Base-by-base conservation (phyloP, 1,140 invertebrate genomes). In the Drosophila ananassae region DNA sequence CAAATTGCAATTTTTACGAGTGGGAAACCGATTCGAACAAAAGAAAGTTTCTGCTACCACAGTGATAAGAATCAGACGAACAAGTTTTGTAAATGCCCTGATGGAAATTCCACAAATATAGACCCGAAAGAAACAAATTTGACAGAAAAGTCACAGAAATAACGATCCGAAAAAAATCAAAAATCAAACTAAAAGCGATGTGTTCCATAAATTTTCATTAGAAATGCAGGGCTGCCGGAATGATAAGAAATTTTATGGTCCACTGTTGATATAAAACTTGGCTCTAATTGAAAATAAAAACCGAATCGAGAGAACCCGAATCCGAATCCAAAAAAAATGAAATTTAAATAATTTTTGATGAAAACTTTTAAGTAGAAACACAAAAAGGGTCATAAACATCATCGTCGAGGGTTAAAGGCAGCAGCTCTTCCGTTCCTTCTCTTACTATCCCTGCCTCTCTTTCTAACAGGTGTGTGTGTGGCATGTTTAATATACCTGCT, bases 261-360 rank as follows among this genome's bases (percentile, higher is more conserved):
- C 44, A 8, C 55, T n/a, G 17, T 21, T 60, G 53, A 48, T 76
- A 76, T 79, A 69, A 69, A 68, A 59, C 34, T 24, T 53, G 54
- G 54, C 57, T 69, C 32, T 69, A 69, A 69, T 69, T 69, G 67
- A 53, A 72, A 59, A 72, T 72, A 59, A 79, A 79, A 79, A 75
- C 48, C 52, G 32, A 77, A 57, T 25, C 41, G 4, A 37, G 10
- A 37, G 12, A 25, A 32, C 25, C 46, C 24, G 32, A 28, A 25
- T 30, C 54, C 17, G 48, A 47, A 58, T 9, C 34, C 55, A 73
- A 76, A 80, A 67, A 67, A 81, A 73, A 77, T 57, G 44, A 64
- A 73, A 81, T 81, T 78, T 78, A 39, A 81, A 81, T 81, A 81
- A 68, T 74, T 69, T 60, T 67, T 67, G 61, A 55, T 77, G 67